Evolutionary conservation across 1,140 invertebrate species (phyloP).

Genomic region (Lepidurus couesii): DNA sequence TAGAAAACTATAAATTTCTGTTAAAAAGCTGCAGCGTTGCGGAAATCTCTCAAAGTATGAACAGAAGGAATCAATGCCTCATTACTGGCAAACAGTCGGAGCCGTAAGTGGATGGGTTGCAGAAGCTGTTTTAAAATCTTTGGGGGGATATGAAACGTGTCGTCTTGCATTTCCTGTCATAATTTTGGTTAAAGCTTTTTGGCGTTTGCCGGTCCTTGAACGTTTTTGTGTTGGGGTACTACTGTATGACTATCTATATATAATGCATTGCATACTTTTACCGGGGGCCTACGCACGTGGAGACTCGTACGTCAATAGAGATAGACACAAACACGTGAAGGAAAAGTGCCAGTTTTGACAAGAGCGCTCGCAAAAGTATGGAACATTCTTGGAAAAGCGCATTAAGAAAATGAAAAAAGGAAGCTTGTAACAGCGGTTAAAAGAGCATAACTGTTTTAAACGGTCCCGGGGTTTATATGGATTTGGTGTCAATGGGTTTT

Average conservation of each 20-base stretch:
- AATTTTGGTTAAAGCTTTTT: background rate
- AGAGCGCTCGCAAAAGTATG: background rate
- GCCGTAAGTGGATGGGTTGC: background rate
- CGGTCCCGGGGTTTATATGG: background rate
- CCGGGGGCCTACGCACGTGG: background rate
- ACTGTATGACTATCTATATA: no score
- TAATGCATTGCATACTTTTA: no score
- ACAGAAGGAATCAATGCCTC: constrained; percentile 21
- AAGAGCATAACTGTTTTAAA: background rate
- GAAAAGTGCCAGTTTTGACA: background rate
- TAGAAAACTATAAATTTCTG: no score
- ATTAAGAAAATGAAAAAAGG: background rate
- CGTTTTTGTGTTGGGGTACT: background rate
- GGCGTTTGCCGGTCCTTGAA: background rate
- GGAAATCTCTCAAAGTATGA: background rate
- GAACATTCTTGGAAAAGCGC: background rate
- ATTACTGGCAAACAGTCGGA: background rate
- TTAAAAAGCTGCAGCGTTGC: background rate
- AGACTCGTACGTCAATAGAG: constrained; percentile 9
- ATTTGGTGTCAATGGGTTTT: constrained; percentile 5
- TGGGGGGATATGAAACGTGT: constrained; percentile 8
- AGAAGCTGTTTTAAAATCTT: background rate
- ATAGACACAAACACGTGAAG: background rate
- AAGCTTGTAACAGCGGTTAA: background rate
- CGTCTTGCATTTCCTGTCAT: constrained; percentile 17